Evolutionary conservation across 2,888 invertebrate species (phyloP), one percentile per base, ranked within the genome.

Genomic region (Plagiodera versicolora): DNA sequence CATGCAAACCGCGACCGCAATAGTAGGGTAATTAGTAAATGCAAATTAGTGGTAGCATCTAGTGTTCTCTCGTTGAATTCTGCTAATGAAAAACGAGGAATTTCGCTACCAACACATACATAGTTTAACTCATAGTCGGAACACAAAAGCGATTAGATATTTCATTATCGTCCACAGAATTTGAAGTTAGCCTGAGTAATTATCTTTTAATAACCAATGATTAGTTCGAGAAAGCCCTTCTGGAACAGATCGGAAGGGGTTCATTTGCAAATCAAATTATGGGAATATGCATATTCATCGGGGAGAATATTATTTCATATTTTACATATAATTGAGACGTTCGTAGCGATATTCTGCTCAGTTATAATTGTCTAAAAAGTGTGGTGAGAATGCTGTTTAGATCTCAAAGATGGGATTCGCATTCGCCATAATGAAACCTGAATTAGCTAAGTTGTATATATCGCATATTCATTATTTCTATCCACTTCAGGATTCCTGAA

Each of bases 131-230:
- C 46, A 24, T 46, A 35, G 50, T 51, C 35, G 17, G 32, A 19
- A 16, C 55, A 30, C 30, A 56, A 60, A 54, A 39, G 49, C 49
- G 60, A 65, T 62, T 60, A 60, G 60, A 62, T 60, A 56, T 60
- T 65, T 58, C 60, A 61, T 63, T 61, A 62, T 61, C 64, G 59
- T 56, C 61, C 51, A 52, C 56, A 16, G 49, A 64, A 63, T 57
- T 68, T 66, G 58, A 48, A 57, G 51, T 63, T 55, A 59, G 61
- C 60, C 63, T 60, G 32, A 14, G 39, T 71, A 73, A 75, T 74
- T 73, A 73, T 71, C 68, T 70, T 74, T 74, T 76, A 74, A 76
- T 75, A 75, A 72, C 73, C 73, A 73, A 76, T 75, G 72, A 75
- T 76, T 2, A 39, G 39, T 39, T 39, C 14, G 39, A 39, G 11